Percentiles rank a stretch among this genome's conserved stretches.
Conservation (phyloP, 2,888 invertebrate species). For the Acleris cristana region DNA sequence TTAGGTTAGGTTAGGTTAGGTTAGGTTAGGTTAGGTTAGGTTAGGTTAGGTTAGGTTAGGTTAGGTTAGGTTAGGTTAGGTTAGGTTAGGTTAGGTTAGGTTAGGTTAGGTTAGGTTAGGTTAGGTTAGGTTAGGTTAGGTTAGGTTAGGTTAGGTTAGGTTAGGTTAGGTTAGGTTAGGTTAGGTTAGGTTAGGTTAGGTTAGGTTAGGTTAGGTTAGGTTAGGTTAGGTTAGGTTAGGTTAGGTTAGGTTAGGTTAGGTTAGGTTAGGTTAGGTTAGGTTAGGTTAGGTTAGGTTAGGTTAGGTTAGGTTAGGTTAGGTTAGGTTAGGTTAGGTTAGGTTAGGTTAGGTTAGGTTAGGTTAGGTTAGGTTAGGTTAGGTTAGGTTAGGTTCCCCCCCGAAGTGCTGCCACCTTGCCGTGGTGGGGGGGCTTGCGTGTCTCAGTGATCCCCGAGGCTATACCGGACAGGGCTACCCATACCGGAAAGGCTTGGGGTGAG, state of each 20-base stretch:
- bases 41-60: slow-evolving; percentile 46
- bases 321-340: slow-evolving; percentile 23
- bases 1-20: slow-evolving; percentile 44
- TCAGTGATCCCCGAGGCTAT: too few species aligned
- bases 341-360: not conserved
- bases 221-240: slow-evolving; percentile 15
- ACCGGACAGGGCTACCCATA: too few species aligned
- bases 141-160: slow-evolving; percentile 44
- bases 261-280: slow-evolving; percentile 1
- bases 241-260: slow-evolving; percentile 19
- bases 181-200: slow-evolving; percentile 35
- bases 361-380: too few species aligned
- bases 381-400: too few species aligned
- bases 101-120: slow-evolving; percentile 46
- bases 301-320: slow-evolving; percentile 20
- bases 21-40: slow-evolving; percentile 43
- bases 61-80: slow-evolving; percentile 47
- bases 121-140: slow-evolving; percentile 45
- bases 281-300: slow-evolving; percentile 16
- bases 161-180: slow-evolving; percentile 45
- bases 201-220: not conserved
- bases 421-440: too few species aligned
- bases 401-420: too few species aligned
- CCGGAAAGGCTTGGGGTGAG: too few species aligned
- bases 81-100: slow-evolving; percentile 45